Evolutionary conservation across 2,888 invertebrate species (phyloP), one percentile per base, ranked within the genome.

Genomic region (Patella ulyssiponensis): DNA sequence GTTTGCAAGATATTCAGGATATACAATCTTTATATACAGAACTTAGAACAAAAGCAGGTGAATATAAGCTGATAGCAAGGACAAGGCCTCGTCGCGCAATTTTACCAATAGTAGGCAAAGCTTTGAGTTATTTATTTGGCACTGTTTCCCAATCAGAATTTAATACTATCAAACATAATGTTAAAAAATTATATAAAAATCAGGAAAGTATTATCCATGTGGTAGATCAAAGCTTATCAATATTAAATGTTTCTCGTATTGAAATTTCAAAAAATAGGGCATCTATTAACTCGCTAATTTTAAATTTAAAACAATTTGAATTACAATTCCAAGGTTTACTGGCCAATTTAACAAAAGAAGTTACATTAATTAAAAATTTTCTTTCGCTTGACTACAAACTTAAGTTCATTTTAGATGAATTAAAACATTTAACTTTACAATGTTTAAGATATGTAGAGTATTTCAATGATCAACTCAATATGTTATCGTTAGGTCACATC

Each of bases 81-180:
- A 23, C 5, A 20, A 73, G 73, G 23, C 56, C n/a, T 12, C 14
- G 20, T n/a, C 51, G 73, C 5, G 52, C 73, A 52, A 7, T 73
- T 53, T 11, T 73, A 51, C 73, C 73, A 23, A 53, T 73, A 53
- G 73, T 73, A 53, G 17, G n/a, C 73, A 53, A 23, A 53, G 51
- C 54, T 52, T 33, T 33, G 33, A 33, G 33, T 33, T 3, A 33
- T 33, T 2, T 33, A 33, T 33, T 33, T 33, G 33, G 73, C 44
- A 73, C 73, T 11, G 73, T 73, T 23, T 52, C 52, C n/a, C 14
- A 44, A 7, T 3, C 9, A 0, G 73, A 73, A 14, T 53, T 73
- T 15, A 9, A 53, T 54, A 11, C 52, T n/a, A 73, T 73, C 53
- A 44, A n/a, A 73, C 51, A 54, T 12, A 73, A 73, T 15, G 27